phyloP scores from a whole-genome alignment of 2,797 vertebrate species.

The Epinephelus malabaricus region DNA sequence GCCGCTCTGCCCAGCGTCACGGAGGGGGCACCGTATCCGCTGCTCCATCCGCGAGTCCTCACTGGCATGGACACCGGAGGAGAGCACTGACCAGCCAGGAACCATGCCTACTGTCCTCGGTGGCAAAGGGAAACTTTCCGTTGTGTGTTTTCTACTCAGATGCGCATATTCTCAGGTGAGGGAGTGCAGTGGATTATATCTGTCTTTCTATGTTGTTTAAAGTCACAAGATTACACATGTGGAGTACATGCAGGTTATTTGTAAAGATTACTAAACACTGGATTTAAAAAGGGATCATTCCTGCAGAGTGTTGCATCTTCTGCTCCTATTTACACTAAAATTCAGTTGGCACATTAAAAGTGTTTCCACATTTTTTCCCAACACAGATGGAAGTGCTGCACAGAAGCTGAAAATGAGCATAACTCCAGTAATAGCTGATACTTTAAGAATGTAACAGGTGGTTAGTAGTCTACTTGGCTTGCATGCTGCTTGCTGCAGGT shows the following conservation, averaged over 20 bases:
- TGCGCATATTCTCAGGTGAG: constrained; percentile 84
- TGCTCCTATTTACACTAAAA: background rate
- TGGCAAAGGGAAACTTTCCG: constrained; percentile 82
- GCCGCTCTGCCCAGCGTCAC: constrained; percentile 38
- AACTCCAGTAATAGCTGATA: constrained; percentile 61
- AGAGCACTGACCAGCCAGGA: constrained; percentile 74
- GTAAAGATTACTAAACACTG: background rate
- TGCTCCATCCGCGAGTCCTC: constrained; percentile 35
- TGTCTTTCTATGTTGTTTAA: background rate
- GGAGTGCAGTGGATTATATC: background rate
- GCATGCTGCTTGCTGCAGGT: constrained; percentile 71
- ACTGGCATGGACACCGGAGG: constrained; percentile 79
- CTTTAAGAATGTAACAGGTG: constrained; percentile 82
- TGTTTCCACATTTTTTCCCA: background rate
- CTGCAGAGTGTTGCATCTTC: background rate
- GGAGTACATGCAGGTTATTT: background rate
- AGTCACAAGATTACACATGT: background rate
- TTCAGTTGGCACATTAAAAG: background rate
- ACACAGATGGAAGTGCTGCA: background rate
- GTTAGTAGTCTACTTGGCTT: constrained; percentile 29
- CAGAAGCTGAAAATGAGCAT: constrained; percentile 31
- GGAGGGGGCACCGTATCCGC: constrained; percentile 38
- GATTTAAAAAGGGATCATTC: background rate
- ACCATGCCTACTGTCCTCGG: constrained; percentile 84
- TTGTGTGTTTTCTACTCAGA: constrained; percentile 79